A percentile compares a stretch with the other conserved stretches of the same genome.
These are phyloP conservation scores for Neofelis nebulosa DNA, from an alignment of 2,113 vertebrate species.

Conservation along the genomic window DNA sequence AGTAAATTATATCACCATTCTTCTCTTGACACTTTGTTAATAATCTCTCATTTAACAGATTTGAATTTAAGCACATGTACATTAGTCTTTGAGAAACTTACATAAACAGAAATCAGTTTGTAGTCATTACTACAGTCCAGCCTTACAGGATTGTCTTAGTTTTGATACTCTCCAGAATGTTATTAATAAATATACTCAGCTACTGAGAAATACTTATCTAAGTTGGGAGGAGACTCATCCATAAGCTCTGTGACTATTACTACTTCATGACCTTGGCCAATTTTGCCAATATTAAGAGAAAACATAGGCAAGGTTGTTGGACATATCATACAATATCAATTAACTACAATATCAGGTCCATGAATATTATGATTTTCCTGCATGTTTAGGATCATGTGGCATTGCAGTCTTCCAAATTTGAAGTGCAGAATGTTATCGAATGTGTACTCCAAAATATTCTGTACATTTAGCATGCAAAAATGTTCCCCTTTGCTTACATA, in stretches of 20 bases:
- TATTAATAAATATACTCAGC: neutral
- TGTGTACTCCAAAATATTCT: neutral
- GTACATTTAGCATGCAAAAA: neutral
- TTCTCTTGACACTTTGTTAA: constrained; percentile 56
- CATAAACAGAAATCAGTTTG: neutral
- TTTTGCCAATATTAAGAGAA: neutral
- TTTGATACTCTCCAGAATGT: neutral
- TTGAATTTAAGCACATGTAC: neutral
- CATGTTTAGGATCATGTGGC: neutral
- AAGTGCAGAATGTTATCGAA: neutral
- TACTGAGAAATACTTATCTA: neutral
- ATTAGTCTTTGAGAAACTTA: neutral
- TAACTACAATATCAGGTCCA: neutral
- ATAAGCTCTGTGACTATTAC: neutral
- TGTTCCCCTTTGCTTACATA: neutral
- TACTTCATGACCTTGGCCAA: neutral
- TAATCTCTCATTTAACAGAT: neutral
- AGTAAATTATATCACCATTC: constrained; percentile 34
- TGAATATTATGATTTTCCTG: neutral
- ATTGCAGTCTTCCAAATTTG: neutral
- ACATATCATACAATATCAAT: neutral
- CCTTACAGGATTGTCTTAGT: neutral
- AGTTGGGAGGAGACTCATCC: neutral
- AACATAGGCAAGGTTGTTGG: neutral
- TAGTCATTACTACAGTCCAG: neutral